phyloP scores from a whole-genome alignment of 2,113 vertebrate species.

The Pontoporia blainvillei region DNA sequence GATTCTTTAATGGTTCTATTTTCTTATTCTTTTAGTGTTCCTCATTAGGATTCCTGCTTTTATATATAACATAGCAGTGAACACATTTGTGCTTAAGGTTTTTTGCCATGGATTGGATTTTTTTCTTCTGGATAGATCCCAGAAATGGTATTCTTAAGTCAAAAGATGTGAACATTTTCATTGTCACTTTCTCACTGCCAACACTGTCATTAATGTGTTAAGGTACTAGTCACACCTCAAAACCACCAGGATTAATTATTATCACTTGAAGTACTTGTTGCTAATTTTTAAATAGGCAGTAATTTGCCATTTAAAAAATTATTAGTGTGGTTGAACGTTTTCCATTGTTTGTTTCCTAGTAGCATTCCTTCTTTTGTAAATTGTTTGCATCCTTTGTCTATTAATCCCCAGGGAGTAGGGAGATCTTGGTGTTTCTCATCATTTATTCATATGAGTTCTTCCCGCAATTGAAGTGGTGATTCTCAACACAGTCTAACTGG shows the following conservation, averaged over 20 bases:
- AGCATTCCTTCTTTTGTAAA: background rate
- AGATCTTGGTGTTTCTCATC: background rate
- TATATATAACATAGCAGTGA: background rate
- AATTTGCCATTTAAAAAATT: background rate
- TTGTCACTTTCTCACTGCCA: background rate
- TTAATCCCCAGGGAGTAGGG: background rate
- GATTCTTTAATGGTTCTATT: background rate
- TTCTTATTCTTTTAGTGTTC: background rate
- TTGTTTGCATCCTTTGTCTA: background rate
- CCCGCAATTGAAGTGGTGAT: background rate
- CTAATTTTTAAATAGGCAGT: background rate
- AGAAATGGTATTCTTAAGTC: background rate
- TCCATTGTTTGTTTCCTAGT: background rate
- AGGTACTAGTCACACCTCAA: background rate
- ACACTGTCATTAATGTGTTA: background rate
- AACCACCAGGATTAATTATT: background rate
- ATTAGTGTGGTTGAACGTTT: background rate
- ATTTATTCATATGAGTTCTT: background rate
- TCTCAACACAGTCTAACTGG: background rate
- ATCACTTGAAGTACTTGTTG: background rate
- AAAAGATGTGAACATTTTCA: background rate
- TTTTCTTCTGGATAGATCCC: background rate
- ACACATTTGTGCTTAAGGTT: background rate
- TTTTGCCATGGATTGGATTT: background rate
- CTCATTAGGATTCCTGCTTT: background rate